Evolutionary conservation across 2,797 vertebrate species (phyloP).

Genomic region (Eurystomus glaucurus): DNA sequence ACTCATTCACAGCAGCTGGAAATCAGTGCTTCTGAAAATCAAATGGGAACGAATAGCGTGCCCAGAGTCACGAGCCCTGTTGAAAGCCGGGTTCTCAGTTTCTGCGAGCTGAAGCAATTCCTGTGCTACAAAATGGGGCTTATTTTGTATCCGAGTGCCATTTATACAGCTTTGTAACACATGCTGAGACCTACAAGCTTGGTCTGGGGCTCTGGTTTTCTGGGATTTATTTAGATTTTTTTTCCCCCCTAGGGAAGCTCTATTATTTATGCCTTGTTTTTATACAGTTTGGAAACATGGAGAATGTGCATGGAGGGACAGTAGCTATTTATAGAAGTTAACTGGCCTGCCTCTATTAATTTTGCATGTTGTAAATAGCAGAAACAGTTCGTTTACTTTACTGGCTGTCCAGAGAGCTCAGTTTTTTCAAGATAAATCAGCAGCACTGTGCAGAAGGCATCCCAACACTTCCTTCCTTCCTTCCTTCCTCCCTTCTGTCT

Average conservation of each 20-base stretch:
- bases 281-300: neutral
- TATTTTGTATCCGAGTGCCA: neutral
- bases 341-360: conserved; percentile 42
- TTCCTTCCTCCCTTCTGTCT: too few species aligned
- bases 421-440: conserved; percentile 41
- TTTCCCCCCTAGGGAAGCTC: neutral
- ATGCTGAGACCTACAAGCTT: neutral
- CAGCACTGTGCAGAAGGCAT: neutral
- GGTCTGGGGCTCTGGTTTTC: neutral
- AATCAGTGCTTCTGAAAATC: neutral
- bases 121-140: neutral
- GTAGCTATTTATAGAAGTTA: conserved; percentile 27
- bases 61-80: neutral
- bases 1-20: conserved; percentile 9
- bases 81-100: neutral
- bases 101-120: neutral
- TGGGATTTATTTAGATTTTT: neutral
- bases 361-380: conserved; percentile 36
- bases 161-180: neutral
- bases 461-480: neutral
- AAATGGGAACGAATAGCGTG: neutral
- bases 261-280: conserved; percentile 26
- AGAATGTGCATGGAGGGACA: neutral
- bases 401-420: neutral
- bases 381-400: conserved; percentile 51